Evolutionary conservation across 1,140 invertebrate species (phyloP).

Genomic region (Cherax destructor): DNA sequence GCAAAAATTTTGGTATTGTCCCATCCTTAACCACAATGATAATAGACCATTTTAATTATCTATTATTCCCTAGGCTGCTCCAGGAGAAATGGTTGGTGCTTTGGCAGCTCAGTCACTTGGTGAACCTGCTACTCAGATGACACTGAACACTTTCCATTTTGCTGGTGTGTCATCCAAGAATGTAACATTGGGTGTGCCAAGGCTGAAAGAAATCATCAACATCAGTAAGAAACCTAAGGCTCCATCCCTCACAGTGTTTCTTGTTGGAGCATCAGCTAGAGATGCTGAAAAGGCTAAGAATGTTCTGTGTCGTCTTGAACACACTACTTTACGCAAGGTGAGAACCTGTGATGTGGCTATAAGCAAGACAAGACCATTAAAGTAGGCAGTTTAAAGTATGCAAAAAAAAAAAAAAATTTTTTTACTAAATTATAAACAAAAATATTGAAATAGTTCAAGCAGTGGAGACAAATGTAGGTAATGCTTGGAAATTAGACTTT

Average conservation of each 20-base stretch:
- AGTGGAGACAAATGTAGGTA: too few species aligned
- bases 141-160: constrained; percentile 99
- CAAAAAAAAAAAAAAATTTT: too few species aligned
- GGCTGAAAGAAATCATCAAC: constrained; percentile 96
- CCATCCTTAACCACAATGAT: too few species aligned
- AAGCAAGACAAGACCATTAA: too few species aligned
- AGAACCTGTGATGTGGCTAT: neutral
- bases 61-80: constrained; percentile 78
- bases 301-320: constrained; percentile 96
- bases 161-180: constrained; percentile 99
- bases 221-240: constrained; percentile 99
- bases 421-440: too few species aligned
- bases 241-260: constrained; percentile 97
- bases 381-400: too few species aligned
- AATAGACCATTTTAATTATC: too few species aligned
- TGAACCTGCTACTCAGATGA: constrained; percentile 99
- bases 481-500: too few species aligned
- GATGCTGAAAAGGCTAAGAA: constrained; percentile 99
- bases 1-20: too few species aligned
- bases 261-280: constrained; percentile 94
- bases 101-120: constrained; percentile 98
- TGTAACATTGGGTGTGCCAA: constrained; percentile 98
- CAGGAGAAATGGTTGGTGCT: constrained; percentile 99
- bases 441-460: too few species aligned
- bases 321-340: constrained; percentile 97